These are phyloP conservation scores for Lysandra coridon DNA, from an alignment of 2,888 invertebrate genomes.

Conservation along the genomic window DNA sequence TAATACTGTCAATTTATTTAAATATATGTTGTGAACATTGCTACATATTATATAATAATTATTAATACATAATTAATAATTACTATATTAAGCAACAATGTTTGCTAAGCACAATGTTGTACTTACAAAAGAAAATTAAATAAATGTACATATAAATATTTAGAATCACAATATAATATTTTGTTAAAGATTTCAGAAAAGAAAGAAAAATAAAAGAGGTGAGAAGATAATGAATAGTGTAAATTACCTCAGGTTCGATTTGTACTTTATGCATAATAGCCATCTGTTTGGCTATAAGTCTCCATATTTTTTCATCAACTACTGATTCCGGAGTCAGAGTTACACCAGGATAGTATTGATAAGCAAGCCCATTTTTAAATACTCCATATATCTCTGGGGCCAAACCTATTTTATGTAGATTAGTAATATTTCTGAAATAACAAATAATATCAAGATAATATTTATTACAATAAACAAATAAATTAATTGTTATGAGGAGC, in stretches of 20 bases:
- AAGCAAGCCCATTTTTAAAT: conserved; percentile 96
- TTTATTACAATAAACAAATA: not conserved
- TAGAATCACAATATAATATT: too few relatives aligned
- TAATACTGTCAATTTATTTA: not conserved
- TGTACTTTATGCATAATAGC: conserved; percentile 88
- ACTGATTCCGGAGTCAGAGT: conserved; percentile 86
- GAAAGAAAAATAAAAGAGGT: not conserved
- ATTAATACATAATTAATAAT: too few relatives aligned
- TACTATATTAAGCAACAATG: too few relatives aligned
- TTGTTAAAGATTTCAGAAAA: not conserved
- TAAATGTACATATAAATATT: not conserved
- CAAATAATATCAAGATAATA: not conserved
- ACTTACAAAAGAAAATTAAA: too few relatives aligned
- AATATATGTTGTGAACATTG: too few relatives aligned
- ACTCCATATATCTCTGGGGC: conserved; percentile 94
- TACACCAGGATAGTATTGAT: conserved; percentile 91
- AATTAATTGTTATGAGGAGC: not conserved
- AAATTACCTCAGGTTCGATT: conserved; percentile 60
- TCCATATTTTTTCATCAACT: conserved; percentile 83
- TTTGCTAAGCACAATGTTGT: not conserved
- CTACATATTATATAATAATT: too few relatives aligned
- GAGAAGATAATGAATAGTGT: not conserved
- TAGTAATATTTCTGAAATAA: conserved; percentile 66
- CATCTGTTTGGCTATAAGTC: conserved; percentile 89
- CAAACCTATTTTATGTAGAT: conserved; percentile 83